Evolutionary conservation across 2,113 vertebrate species (phyloP).

Genomic region (Gavia stellata): DNA sequence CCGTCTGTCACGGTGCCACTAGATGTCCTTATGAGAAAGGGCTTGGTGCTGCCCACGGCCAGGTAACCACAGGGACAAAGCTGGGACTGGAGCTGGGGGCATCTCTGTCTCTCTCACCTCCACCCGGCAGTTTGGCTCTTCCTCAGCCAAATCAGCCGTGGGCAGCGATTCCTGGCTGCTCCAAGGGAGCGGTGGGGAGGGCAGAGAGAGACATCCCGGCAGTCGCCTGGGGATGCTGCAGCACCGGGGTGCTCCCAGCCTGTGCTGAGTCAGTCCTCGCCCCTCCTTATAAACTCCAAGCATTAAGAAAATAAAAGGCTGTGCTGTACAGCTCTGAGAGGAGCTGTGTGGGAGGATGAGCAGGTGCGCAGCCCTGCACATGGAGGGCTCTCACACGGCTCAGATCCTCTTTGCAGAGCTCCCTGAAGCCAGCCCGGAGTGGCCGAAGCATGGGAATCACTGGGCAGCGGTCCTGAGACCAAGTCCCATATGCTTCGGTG

Average conservation of each 20-base stretch:
- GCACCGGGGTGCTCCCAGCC: neutral
- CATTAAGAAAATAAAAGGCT: neutral
- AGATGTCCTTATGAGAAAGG: slow-evolving; percentile 61
- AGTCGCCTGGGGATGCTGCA: accelerated
- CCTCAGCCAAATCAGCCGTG: accelerated
- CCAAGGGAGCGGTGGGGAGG: accelerated
- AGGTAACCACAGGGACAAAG: neutral
- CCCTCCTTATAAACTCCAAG: neutral
- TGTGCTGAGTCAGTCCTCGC: neutral
- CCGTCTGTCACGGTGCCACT: slow-evolving; percentile 32
- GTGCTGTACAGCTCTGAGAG: neutral
- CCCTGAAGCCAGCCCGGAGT: accelerated
- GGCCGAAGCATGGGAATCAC: accelerated
- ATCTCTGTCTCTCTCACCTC: neutral
- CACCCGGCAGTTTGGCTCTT: neutral
- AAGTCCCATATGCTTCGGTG: accelerated
- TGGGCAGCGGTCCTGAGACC: neutral
- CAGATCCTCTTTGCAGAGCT: neutral
- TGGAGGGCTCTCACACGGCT: neutral
- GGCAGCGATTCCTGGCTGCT: neutral
- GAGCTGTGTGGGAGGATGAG: neutral
- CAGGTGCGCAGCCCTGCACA: neutral
- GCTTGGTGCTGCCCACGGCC: slow-evolving; percentile 10
- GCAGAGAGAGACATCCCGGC: neutral
- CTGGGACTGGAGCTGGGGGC: neutral